Percentiles rank a stretch among this genome's conserved stretches.
These are phyloP conservation scores for Balaeniceps rex DNA, from an alignment of 2,113 vertebrate species.

Conservation along the genomic window DNA sequence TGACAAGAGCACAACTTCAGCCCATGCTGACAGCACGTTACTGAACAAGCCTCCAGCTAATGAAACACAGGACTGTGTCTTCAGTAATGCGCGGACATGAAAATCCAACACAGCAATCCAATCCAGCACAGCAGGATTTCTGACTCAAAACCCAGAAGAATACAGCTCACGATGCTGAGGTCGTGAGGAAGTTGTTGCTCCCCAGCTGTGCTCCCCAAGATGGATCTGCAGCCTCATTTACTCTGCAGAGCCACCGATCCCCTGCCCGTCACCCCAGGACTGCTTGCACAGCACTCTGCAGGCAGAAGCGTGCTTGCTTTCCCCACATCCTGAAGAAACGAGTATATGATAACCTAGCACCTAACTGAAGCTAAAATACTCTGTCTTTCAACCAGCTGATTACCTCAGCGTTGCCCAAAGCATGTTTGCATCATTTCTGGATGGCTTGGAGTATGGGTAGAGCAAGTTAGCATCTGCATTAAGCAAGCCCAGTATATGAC, in stretches of 20 bases:
- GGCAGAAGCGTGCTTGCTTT: not conserved
- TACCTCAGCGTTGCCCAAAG: not conserved
- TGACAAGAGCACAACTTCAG: not conserved
- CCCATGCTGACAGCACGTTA: rapidly evolving
- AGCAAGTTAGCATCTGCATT: not conserved
- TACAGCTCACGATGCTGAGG: not conserved
- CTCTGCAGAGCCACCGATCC: not conserved
- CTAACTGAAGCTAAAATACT: not conserved
- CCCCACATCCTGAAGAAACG: not conserved
- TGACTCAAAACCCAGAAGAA: not conserved
- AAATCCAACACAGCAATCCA: not conserved
- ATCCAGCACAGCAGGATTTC: not conserved
- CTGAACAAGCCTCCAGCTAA: not conserved
- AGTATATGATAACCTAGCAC: not conserved
- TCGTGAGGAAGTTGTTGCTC: not conserved
- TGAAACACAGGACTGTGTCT: not conserved
- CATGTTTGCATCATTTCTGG: not conserved
- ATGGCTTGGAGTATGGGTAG: not conserved
- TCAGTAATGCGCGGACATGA: not conserved
- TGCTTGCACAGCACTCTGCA: not conserved
- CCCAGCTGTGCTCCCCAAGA: not conserved
- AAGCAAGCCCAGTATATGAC: not conserved
- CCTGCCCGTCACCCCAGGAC: not conserved
- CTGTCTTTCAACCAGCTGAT: not conserved
- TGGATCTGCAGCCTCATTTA: not conserved